Base-by-base conservation (phyloP, 2,888 invertebrate genomes). In the Acanthococcus lagerstroemiae region DNA sequence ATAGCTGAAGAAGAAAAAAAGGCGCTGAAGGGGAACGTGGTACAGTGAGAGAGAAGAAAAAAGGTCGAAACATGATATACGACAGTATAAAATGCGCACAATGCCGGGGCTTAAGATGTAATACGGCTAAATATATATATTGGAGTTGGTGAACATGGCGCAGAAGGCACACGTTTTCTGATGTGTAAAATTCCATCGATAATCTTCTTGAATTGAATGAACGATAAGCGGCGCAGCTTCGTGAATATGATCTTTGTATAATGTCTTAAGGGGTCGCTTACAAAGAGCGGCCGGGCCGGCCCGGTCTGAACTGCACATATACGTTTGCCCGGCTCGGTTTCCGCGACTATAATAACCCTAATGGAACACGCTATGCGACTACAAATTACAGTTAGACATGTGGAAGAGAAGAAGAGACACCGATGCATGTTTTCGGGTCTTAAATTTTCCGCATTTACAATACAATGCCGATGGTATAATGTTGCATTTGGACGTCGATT, bases 361-460 rank as follows among this genome's bases (percentile, higher is more conserved):
- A 58, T 58, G 58, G 58, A 58, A 58, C 58, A 58, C 46, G 58
- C 58, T 46, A 46, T 58, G 26, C 25, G 58, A 25, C 58, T 46
- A 58, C 58, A 46, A 58, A 58, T 58, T 58, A 58, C 58, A 58
- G 58, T 58, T 58, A 46, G 58, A 58, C 58, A 58, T 58, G 45
- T 58, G 58, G 24, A 58, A 57, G 46, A 46, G 58, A 37, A n/a
- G n/a, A 15, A n/a, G 12, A 9, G 37, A 63, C 37, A 63, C 52
- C 63, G 63, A 63, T 63, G 63, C 63, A 54, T 63, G 63, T 63
- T 63, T 63, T 27, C 37, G 30, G 63, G 52, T 37, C 63, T 63
- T 63, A 63, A 63, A 63, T 63, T 63, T 63, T 63, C 37, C 37
- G n/a, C 12, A 37, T 37, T 37, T 37, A 37, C 37, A 37, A 37